Base-by-base conservation (phyloP, 2,797 vertebrate genomes). In the Phoxinus dragarum region DNA sequence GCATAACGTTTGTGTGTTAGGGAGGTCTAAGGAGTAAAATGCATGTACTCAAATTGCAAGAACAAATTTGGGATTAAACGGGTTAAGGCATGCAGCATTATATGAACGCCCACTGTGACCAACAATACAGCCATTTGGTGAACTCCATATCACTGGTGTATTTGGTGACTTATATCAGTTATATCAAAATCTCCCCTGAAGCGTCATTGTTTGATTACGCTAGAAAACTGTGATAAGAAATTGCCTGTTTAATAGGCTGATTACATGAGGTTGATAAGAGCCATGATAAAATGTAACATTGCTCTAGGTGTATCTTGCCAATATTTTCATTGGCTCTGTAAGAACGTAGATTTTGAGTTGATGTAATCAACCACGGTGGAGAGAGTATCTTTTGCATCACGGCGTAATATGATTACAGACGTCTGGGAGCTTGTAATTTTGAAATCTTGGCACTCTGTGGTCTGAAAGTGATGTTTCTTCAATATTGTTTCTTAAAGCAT, bases 321-420 rank as follows among this genome's bases (percentile, higher is more conserved):
- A 40, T 69, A 84, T 84, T 77, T 77, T 68, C 31, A 38, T 83
- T 87, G 86, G 82, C 82, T 80, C 44, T 21, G 9, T 68, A 82
- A 31, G 66, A 78, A 66, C 8, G 0, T 42, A 67, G 34, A 44
- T 66, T 76, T 81, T 71, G 54, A 61, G 67, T 76, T 71, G 36
- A 84, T 81, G 72, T 64, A 84, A 84, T 77, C 72, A 77, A 69
- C 44, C 73, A 44, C 5, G 21, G 49, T 8, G 36, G 66, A 84
- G 47, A 68, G 49, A 34, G 10, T 78, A 71, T 78, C 8, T 69
- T 38, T 81, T 36, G 66, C 78, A 54, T 68, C 67, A n/a, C 3
- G 1, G 49, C 36, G 2, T 78, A 78, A 78, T 71, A 11, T 78
- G 64, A 84, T 78, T 84, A 84, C 27, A 78, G 74, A 78, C 59